Percentiles rank a stretch among this genome's conserved stretches.
These are phyloP conservation scores for Habroteleia sp. DNA, from an alignment of 2,888 invertebrate species.

Conservation along the genomic window DNA sequence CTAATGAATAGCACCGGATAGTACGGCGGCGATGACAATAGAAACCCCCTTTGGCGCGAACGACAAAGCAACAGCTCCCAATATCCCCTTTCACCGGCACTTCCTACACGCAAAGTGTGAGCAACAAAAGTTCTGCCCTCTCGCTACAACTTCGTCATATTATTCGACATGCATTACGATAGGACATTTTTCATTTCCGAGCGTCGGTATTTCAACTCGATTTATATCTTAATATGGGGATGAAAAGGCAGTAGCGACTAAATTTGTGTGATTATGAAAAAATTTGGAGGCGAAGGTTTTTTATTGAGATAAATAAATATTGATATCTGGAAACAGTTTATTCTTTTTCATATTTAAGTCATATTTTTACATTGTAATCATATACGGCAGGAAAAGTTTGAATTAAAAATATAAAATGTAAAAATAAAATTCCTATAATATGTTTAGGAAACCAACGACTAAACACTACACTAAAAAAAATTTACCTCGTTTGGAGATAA, in stretches of 20 bases:
- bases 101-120: slow-evolving; percentile 62
- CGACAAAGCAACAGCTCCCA: slow-evolving; percentile 63
- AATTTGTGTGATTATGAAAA: slow-evolving; percentile 41
- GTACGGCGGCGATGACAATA: slow-evolving; percentile 60
- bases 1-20: slow-evolving; percentile 66
- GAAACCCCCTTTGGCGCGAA: slow-evolving; percentile 56
- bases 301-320: slow-evolving; percentile 2
- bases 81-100: slow-evolving; percentile 51
- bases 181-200: slow-evolving; percentile 57
- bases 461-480: no score
- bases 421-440: no score
- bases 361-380: no score
- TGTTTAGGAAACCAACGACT: no score
- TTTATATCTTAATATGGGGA: slow-evolving; percentile 39
- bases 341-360: no score
- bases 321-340: no score
- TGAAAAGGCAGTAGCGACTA: slow-evolving; percentile 7
- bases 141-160: slow-evolving; percentile 60
- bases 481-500: no score
- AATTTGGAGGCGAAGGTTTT: no score
- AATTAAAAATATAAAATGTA: no score
- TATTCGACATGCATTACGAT: slow-evolving; percentile 59
- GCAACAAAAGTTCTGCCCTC: slow-evolving; percentile 64
- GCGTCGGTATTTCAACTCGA: slow-evolving; percentile 33
- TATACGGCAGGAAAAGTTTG: no score